Evolutionary conservation across 2,797 vertebrate genomes (phyloP), one percentile per base, ranked within the genome.

Genomic region (Anguilla megastoma): DNA sequence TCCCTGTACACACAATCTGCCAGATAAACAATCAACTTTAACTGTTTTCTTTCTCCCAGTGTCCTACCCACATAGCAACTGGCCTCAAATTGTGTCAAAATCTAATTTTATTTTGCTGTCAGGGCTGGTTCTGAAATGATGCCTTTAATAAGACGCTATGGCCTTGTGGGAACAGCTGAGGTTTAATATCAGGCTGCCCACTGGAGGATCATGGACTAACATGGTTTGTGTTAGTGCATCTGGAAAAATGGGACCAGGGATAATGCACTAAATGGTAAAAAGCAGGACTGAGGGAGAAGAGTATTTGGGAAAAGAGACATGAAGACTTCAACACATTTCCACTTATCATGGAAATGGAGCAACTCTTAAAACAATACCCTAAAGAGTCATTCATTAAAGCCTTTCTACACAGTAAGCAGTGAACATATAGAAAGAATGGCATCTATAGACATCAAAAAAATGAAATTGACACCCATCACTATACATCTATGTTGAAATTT

Each of bases 11-110:
- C 74, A 41, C 33, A 5, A 3, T 6, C 82, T 88, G 50, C 84
- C 85, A 88, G 63, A 90, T 86, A 87, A 84, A 90, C 84, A 89
- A 87, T 84, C 52, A 88, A 84, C 86, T 82, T 86, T 88, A 69
- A 69, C 63, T 69, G 24, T 27, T n/a, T 90, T 82, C 90, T 76
- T 89, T 89, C 88, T 86, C 90, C 79, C 14, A 71, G 48, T 24
- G 82, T 58, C 41, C 33, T 63, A 24, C 30, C 36, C 5, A 36
- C 82, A 76, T n/a, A 48, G 79, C 79, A 50, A 48, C 45, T 50
- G 58, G 48, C 60, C 45, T 33, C 30, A 27, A 88, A n/a, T 41
- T 52, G 41, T 50, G 45, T 86, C 63, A 50, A 24, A 45, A 27
- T 50, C n/a, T 71, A n/a, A 85, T 88, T 69, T 85, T 74, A 3